These are phyloP conservation scores for Probosciger aterrimus DNA, from an alignment of 2,113 vertebrate species.

Conservation along the genomic window DNA sequence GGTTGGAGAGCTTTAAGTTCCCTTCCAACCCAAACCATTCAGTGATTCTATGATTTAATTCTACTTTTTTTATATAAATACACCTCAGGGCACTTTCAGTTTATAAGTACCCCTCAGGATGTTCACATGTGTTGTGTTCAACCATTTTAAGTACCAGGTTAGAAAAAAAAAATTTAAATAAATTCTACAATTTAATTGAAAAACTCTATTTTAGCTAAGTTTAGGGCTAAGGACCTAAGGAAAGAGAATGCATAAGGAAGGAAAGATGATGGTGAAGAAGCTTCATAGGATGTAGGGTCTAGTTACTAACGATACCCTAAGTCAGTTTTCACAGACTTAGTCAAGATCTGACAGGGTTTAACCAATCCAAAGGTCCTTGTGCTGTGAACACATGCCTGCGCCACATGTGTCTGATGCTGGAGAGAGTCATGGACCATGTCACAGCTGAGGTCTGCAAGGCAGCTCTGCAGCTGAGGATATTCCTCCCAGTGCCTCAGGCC, in stretches of 20 bases:
- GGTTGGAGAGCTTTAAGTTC: neutral
- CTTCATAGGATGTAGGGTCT: neutral
- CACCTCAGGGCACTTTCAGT: neutral
- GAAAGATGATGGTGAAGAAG: neutral
- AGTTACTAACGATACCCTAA: neutral
- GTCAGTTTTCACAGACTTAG: neutral
- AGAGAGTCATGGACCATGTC: neutral
- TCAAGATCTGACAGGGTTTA: neutral
- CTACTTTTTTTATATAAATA: neutral
- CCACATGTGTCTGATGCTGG: rapidly evolving
- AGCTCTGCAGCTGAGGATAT: neutral
- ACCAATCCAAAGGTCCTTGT: neutral
- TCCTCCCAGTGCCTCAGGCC: neutral
- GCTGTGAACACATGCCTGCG: neutral
- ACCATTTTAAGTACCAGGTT: neutral
- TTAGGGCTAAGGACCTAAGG: neutral
- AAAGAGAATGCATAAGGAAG: neutral
- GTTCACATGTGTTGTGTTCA: neutral
- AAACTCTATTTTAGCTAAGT: neutral
- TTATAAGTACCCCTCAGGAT: neutral
- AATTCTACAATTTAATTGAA: neutral
- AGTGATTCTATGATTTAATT: neutral
- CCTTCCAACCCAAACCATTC: neutral
- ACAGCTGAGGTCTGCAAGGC: neutral
- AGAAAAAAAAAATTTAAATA: neutral